phyloP scores from a whole-genome alignment of 1,140 invertebrate species.

The Stegodyphus mimosarum region DNA sequence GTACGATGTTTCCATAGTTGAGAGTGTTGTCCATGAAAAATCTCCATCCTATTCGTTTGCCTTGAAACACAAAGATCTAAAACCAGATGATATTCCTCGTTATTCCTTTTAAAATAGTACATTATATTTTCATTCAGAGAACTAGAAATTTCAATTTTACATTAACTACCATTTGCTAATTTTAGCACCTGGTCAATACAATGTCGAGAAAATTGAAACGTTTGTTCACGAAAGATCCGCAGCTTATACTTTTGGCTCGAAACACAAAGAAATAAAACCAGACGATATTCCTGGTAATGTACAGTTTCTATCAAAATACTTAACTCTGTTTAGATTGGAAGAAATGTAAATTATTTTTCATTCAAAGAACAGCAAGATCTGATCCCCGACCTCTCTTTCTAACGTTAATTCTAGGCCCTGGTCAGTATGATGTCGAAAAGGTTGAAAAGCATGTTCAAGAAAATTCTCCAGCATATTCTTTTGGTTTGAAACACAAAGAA shows the following conservation, averaged over 20 bases:
- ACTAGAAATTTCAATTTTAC: too few species aligned
- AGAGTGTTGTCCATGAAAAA: conserved; percentile 73
- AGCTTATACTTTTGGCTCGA: conserved; percentile 77
- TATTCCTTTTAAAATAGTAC: too few species aligned
- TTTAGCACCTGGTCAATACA: conserved; percentile 81
- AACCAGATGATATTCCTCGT: too few species aligned
- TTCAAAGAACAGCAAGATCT: neutral
- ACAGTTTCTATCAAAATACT: neutral
- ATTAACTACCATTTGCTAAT: too few species aligned
- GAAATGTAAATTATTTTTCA: neutral
- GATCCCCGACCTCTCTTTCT: too few species aligned
- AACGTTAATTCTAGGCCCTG: conserved; percentile 51
- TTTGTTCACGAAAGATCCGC: conserved; percentile 70
- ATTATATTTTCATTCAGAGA: too few species aligned
- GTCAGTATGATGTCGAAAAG: conserved; percentile 29
- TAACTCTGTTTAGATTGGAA: neutral
- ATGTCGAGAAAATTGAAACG: conserved; percentile 77
- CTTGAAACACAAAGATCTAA: too few species aligned
- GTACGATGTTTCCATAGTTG: conserved; percentile 81
- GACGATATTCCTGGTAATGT: conserved; percentile 73
- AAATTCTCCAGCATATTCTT: conserved; percentile 72
- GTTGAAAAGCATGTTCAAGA: conserved; percentile 6
- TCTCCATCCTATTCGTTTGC: conserved; percentile 74
- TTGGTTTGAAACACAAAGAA: conserved; percentile 74
- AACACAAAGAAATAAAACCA: conserved; percentile 69